Conservation (phyloP, 2,888 invertebrate species). For the Encarsia formosa region DNA sequence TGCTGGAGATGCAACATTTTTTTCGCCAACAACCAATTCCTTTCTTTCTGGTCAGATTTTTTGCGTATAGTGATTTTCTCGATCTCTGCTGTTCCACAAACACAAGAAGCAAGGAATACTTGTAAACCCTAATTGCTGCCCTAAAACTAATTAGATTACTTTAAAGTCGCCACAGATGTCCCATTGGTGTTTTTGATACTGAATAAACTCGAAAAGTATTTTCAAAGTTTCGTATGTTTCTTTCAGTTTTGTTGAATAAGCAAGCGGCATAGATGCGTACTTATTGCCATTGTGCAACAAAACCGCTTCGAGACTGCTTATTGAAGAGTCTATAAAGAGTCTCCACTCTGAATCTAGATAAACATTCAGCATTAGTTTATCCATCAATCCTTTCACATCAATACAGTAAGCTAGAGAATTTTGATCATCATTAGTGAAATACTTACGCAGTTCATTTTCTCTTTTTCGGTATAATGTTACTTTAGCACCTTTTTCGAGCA, state of each 20-base stretch:
- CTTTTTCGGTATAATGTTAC: not conserved
- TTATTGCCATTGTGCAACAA: too few species aligned
- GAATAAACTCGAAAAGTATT: too few species aligned
- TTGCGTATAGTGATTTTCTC: not conserved
- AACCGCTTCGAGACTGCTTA: too few species aligned
- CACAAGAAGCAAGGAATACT: not conserved
- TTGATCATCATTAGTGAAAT: not conserved
- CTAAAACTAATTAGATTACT: too few species aligned
- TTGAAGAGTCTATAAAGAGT: too few species aligned
- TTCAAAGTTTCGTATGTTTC: too few species aligned
- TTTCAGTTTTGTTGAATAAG: too few species aligned
- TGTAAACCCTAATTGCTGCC: not conserved
- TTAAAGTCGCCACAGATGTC: too few species aligned
- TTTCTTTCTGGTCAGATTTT: not conserved
- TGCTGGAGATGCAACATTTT: not conserved
- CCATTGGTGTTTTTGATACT: too few species aligned
- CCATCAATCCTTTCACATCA: not conserved
- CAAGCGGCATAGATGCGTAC: too few species aligned
- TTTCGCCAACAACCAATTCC: not conserved
- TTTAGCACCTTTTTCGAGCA: not conserved
- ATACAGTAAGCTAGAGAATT: not conserved
- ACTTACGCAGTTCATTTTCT: not conserved
- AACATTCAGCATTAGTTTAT: too few species aligned
- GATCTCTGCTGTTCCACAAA: not conserved
- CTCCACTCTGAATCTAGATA: too few species aligned